Evolutionary conservation across 2,888 invertebrate species (phyloP), one percentile per base, ranked within the genome.

Genomic region (Cotesia congregata): DNA sequence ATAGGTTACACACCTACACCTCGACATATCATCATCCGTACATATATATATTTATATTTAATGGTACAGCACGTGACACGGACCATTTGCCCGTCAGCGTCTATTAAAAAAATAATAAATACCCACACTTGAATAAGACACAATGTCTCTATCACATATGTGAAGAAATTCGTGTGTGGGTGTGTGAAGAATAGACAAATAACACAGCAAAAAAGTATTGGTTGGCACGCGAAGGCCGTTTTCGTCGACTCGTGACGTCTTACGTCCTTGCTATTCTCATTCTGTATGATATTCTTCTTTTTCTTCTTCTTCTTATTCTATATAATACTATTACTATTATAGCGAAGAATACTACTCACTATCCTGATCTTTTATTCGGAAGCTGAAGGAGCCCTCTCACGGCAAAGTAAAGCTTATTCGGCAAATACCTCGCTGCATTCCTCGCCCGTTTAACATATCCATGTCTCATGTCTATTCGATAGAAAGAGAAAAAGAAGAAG

Each of bases 391-490:
- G 50, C 50, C 72, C 75, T 67, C 71, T 76, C 76, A 60, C 85
- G 83, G 30, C 30, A 30, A 30, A 30, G 20, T 30, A 30, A 30
- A 30, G 30, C 85, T 87, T 86, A 86, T 88, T 84, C 83, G 83
- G 80, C 82, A 84, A 86, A 86, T 81, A 82, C 82, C 83, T 72
- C 76, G 80, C 82, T 83, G 82, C 83, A 87, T 88, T 88, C 87
- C 81, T 70, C 81, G 72, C 79, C 81, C 83, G 85, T 86, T 87
- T 86, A 86, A 86, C 87, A 86, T 86, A 87, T 88, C 85, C 83
- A 81, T 77, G 78, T 81, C 75, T 73, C 50, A 50, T 9, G 50
- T 50, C 50, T 9, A 41, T 7, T 41, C 41, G 50, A 75, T 41
- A 71, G 70, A 39, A 30, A 61, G 60, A 67, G 67, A 30, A n/a